Evolutionary conservation across 2,888 invertebrate genomes (phyloP), one percentile per base, ranked within the genome.

Genomic region (Diarsia rubi): DNA sequence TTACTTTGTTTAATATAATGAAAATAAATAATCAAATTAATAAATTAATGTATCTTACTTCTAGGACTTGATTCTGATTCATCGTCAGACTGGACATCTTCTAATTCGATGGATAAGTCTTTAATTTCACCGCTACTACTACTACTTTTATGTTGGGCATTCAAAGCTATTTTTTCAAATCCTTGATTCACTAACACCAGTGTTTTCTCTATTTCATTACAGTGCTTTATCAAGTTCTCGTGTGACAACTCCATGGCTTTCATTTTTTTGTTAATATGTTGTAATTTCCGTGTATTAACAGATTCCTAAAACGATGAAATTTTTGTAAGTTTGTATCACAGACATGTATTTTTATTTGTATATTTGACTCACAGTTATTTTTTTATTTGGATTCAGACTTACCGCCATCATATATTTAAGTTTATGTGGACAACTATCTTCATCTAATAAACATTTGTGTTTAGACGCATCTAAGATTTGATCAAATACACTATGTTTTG

Each of bases 61-160:
- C 90, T 91, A 54, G 90, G 88, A 73, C 81, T 90, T 47, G 91
- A 89, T 37, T 95, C 31, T 24, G n/a, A 31, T 27, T 42, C 95
- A 73, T 94, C 92, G 59, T 95, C 95, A n/a, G 94, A 95, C 45
- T 88, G 87, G 66, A 94, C 69, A 82, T 95, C 94, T 91, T 95
- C 93, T 69, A 94, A 71, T 84, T 90, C 89, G 44, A 83, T 69
- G 6, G 82, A 69, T 27, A 59, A 64, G 59, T 83, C 84, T 44
- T 88, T 72, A 12, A 42, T 79, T 66, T 86, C 80, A 21, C 82
- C 80, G 14, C 75, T 78, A 31, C 75, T 78, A 63, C 79, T 84
- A 37, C 75, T 78, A 63, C 79, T 84, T 75, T 83, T 90, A 69
- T 84, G n/a, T 21, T 60, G 57, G 14, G 11, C 54, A 24, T 79